Evolutionary conservation across 2,113 vertebrate species (phyloP), one percentile per base, ranked within the genome.

Genomic region (Carassius gibelio): DNA sequence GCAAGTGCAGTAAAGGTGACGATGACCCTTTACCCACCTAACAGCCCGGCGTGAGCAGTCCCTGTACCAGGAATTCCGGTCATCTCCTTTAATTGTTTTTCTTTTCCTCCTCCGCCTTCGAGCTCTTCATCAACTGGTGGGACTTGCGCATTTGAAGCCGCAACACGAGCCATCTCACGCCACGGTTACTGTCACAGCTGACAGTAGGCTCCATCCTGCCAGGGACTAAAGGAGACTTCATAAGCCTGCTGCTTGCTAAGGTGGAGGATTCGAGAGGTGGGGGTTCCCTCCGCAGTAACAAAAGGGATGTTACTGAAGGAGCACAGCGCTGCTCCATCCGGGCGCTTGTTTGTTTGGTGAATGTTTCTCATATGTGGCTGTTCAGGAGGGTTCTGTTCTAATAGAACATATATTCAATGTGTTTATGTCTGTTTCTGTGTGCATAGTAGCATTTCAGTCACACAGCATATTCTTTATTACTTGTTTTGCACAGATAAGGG

Each of bases 1-100:
- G 98, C 93, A 99, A 99, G 87, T 99, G 97, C 95, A 97, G 95
- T 93, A 99, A 98, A 95, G 97, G 97, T 0, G 98, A 99, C 3
- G 98, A 99, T 6, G 98, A 99, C 92, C 98, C 98, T 0, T 86
- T 98, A 1, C 98, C 98, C 62, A 98, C 97, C 89, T 99, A 97
- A 92, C 88, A 69, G 21, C 55, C 45, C 23, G 82, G 9, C 0
- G 38, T 1, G 74, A 72, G 36, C 72, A 77, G 82, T 85, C 66
- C 13, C 50, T 57, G 83, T 88, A 87, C 42, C 48, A 17, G 68
- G 38, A 88, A 72, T 34, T 87, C 74, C 69, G 82, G 86, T 86
- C 78, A 75, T 81, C 85, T 87, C 84, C 89, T 84, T 84, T 90
- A 77, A 62, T 89, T 86, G 45, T 38, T 57, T 84, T 85, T 89